Percentiles rank a stretch among this genome's conserved stretches.
These are phyloP conservation scores for Cybosia mesomella DNA, from an alignment of 2,888 invertebrate genomes.

Conservation along the genomic window DNA sequence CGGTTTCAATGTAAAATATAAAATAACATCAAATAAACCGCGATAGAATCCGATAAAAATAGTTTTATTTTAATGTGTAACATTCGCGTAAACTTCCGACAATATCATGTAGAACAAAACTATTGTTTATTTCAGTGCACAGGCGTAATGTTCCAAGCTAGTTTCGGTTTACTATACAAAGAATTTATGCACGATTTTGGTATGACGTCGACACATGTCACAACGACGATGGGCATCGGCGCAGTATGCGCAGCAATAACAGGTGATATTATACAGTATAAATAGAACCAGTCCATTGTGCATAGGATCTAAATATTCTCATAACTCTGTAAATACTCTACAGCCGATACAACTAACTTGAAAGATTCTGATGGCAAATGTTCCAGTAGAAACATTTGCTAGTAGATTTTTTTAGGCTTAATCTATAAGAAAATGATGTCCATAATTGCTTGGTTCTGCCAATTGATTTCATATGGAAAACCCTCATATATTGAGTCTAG, in stretches of 20 bases:
- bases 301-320: background rate
- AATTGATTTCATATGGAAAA: background rate
- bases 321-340: background rate
- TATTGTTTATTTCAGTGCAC: constrained; percentile 58
- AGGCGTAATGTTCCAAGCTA: constrained; percentile 53
- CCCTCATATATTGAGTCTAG: background rate
- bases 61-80: no score
- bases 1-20: no score
- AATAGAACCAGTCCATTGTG: background rate
- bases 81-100: no score
- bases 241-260: constrained; percentile 57
- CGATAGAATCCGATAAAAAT: no score
- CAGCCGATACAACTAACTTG: background rate
- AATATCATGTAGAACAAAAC: no score
- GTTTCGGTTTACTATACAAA: constrained; percentile 71
- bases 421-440: background rate
- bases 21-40: no score
- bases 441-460: background rate
- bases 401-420: background rate
- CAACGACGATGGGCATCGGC: constrained; percentile 60
- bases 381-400: background rate
- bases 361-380: background rate
- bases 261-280: constrained; percentile 55
- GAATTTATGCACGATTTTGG: constrained; percentile 65
- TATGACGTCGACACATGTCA: constrained; percentile 62